phyloP scores from a whole-genome alignment of 2,113 vertebrate genomes.

The Dendrocopos noguchii region DNA sequence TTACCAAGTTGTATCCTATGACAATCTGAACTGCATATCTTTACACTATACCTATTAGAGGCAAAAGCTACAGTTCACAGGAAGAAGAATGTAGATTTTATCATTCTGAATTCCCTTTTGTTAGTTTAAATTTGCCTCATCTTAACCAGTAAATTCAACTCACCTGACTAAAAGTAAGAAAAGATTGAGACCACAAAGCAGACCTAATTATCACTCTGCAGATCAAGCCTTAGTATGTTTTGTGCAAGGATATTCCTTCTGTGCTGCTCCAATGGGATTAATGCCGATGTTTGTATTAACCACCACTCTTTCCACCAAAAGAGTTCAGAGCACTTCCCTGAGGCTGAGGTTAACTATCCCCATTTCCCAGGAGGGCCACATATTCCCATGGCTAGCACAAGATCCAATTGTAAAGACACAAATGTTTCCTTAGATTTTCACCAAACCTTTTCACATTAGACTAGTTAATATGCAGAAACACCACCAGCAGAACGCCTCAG shows the following conservation, averaged over 20 bases:
- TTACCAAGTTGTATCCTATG: neutral
- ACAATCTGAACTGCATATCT: neutral
- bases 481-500: neutral
- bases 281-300: neutral
- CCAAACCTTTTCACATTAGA: neutral
- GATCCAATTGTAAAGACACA: neutral
- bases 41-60: neutral
- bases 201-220: neutral
- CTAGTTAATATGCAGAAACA: neutral
- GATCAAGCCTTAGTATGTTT: neutral
- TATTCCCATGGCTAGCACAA: neutral
- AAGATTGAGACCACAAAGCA: neutral
- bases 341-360: neutral
- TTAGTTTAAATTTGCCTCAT: neutral
- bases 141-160: neutral
- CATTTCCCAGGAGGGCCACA: neutral
- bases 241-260: neutral
- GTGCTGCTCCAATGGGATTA: neutral
- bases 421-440: neutral
- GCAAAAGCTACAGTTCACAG: neutral
- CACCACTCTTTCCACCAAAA: neutral
- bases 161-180: neutral
- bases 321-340: neutral
- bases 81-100: neutral
- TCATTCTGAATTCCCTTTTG: neutral